Evolutionary conservation across 2,113 vertebrate species (phyloP).

Genomic region (Hydropotes inermis): DNA sequence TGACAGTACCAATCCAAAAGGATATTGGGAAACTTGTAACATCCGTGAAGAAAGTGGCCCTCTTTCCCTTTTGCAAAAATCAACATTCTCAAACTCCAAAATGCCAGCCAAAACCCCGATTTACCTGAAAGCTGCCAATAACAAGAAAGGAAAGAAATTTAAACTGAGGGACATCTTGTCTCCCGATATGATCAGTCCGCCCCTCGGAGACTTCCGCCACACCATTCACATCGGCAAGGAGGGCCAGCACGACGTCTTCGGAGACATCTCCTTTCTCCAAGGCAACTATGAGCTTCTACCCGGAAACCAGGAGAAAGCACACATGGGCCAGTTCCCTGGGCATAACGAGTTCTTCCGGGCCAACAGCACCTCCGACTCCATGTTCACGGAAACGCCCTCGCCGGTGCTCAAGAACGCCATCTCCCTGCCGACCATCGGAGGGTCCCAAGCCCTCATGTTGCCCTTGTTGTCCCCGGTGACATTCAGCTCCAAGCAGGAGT

Average conservation of each 20-base stretch:
- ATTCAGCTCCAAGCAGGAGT: constrained; percentile 87
- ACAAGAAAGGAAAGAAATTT: constrained; percentile 97
- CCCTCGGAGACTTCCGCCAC: constrained; percentile 97
- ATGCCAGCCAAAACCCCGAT: constrained; percentile 99
- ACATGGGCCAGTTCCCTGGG: constrained; percentile 81
- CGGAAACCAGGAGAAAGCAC: constrained; percentile 86
- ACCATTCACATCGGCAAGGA: constrained; percentile 98
- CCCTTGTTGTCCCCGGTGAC: constrained; percentile 89
- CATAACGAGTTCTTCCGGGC: constrained; percentile 91
- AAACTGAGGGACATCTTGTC: constrained; percentile 96
- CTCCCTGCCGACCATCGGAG: constrained; percentile 95
- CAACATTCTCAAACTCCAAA: constrained; percentile 62
- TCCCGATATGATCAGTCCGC: constrained; percentile 98
- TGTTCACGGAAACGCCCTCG: constrained; percentile 92
- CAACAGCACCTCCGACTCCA: constrained; percentile 94
- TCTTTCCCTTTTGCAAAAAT: neutral
- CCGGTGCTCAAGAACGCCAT: constrained; percentile 99
- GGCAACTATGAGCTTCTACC: constrained; percentile 96
- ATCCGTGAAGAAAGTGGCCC: constrained; percentile 28
- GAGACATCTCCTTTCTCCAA: constrained; percentile 98
- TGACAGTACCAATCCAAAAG: constrained; percentile 38
- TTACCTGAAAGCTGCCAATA: constrained; percentile 94
- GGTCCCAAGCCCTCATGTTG: constrained; percentile 94
- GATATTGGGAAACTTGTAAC: neutral
- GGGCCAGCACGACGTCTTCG: constrained; percentile 94